Base-by-base conservation (phyloP, 2,797 vertebrate species). In the Macropus fuliginosus region DNA sequence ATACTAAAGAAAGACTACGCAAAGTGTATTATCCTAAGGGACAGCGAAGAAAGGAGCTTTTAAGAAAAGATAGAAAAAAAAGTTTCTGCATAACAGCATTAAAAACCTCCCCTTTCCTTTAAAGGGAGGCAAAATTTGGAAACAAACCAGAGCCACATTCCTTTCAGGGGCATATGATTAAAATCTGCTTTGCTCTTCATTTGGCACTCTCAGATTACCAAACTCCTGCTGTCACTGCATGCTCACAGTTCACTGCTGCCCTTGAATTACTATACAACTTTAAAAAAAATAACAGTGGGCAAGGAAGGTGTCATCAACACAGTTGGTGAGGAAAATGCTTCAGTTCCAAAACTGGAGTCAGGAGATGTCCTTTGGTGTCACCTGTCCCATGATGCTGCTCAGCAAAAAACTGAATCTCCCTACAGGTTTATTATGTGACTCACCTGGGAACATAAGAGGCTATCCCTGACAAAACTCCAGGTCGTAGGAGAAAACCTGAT, bases 101-200 rank as follows among this genome's bases (percentile, higher is more conserved):
- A 95, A 97, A 97, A 95, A 90, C 57, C 57, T 94, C 55, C 81
- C 94, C 95, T 74, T 92, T 56, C 93, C 97, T 50, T 21, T 87
- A 46, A 95, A 96, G 91, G 91, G 94, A 97, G 55, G 91, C 56
- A 89, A 94, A 95, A 93, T 97, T 93, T 97, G 74, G 59, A 97
- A 93, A 97, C 59, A 96, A 97, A 94, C 74, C 91, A 92, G 95
- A 97, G 93, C 95, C 95, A 96, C 93, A 93, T 95, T 98, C 90
- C 89, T 97, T 89, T 96, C 95, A 92, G 91, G 92, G 91, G 93
- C 95, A 92, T 90, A 74, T 96, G 96, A 97, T 98, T 97, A 97
- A 97, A 98, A 98, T 97, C 96, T 98, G 97, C 98, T 98, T 97
- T 97, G 96, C 96, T 96, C 97, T 96, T 97, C 96, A 97, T 97